phyloP scores from a whole-genome alignment of 2,113 vertebrate genomes.

The Mustela lutreola region DNA sequence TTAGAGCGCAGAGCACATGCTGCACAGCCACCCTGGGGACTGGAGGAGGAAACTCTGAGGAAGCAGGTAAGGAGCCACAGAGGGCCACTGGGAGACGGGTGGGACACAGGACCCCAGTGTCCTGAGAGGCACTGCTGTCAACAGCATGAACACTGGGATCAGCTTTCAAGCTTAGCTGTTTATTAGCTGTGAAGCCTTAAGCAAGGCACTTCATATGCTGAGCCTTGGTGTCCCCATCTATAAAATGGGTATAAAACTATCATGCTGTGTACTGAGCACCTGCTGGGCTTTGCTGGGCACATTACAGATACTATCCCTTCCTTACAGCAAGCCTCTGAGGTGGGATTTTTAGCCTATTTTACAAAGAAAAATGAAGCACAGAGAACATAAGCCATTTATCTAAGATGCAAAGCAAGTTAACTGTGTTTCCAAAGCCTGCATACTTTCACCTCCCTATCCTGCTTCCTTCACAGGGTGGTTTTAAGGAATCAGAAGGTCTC shows the following conservation, averaged over 20 bases:
- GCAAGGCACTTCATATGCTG: neutral
- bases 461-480: neutral
- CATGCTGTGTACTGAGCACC: too few species aligned
- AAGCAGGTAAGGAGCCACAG: slow-evolving; percentile 56
- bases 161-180: neutral
- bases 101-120: neutral
- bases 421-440: neutral
- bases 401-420: neutral
- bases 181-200: neutral
- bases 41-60: neutral
- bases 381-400: neutral
- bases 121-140: neutral
- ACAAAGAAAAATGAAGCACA: neutral
- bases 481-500: neutral
- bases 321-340: neutral
- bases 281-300: neutral
- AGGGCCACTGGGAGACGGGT: neutral
- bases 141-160: neutral
- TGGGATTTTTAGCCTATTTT: neutral
- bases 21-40: neutral
- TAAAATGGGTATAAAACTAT: neutral
- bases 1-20: neutral
- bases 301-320: neutral
- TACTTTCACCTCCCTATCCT: neutral
- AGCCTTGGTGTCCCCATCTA: neutral